Evolutionary conservation across 2,888 invertebrate genomes (phyloP), one percentile per base, ranked within the genome.

Genomic region (Monoplex corrugatus): DNA sequence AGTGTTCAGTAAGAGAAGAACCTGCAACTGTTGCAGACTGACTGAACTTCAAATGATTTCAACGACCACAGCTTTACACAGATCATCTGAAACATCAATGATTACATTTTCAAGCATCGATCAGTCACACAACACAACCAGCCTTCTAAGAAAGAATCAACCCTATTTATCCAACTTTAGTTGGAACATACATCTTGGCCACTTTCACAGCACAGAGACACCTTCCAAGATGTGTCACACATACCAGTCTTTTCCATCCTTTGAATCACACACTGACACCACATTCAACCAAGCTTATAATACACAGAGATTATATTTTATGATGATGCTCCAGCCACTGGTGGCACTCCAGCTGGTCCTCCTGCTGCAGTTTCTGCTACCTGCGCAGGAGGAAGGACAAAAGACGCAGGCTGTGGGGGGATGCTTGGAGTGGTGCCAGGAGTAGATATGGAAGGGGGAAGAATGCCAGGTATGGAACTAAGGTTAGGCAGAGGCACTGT

Each of bases 301-400:
- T 45, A 32, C 72, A 86, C 6, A 86, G 19, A 13, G 45, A 57
- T 57, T 13, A 23, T 84, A 3, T 5, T 19, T 86, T 86, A 72
- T 6, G 72, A 72, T 19, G 86, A 86, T 28, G 72, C 86, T 44
- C 63, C 86, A n/a, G 72, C 43, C n/a, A 86, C 44, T 6, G 86
- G 44, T 8, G 45, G 32, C 19, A 23, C 87, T 28, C 32, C 68
- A 0, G 68, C 86, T 5, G 43, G 23, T 44, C 68, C 68, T 2
- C 63, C 32, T 13, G 87, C 45, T 6, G 44, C 75, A 8, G 32
- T 50, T 2, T 78, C 75, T 2, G 40, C 38, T 10, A 50, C 75
- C 75, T 75, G 75, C 10, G 87, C 35, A 28, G 87, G 87, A 2
- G 87, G 87, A 28, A 45, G 10, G 44, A 44, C 87, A 8, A 75